A percentile compares a stretch with the other conserved stretches of the same genome.
These are phyloP conservation scores for Hydrotaea cyrtoneurina DNA, from an alignment of 2,888 invertebrate genomes.

Conservation along the genomic window DNA sequence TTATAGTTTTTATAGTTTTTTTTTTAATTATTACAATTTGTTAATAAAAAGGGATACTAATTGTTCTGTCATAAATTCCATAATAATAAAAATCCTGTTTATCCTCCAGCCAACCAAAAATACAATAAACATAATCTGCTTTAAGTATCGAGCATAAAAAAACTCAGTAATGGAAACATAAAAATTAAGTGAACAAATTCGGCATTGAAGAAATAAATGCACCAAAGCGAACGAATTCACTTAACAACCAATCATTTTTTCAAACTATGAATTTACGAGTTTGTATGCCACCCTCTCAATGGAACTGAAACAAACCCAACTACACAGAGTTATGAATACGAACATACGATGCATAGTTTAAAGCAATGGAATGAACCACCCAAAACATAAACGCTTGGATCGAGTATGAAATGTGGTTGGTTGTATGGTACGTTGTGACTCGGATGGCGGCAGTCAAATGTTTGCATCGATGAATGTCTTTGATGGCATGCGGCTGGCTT, in stretches of 20 bases:
- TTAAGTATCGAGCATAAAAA: neutral
- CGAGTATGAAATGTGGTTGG: neutral
- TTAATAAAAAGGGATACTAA: constrained; percentile 58
- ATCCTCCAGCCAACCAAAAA: neutral
- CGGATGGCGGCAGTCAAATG: neutral
- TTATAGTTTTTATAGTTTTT: too few species aligned
- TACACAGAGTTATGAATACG: too few species aligned
- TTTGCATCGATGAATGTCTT: constrained; percentile 5
- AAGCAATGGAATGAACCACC: constrained; percentile 27
- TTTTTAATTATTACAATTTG: constrained; percentile 34
- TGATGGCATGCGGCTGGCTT: neutral
- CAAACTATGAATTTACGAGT: neutral
- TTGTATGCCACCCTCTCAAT: too few species aligned
- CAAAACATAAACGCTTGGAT: constrained; percentile 11
- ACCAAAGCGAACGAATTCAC: neutral
- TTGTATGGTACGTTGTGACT: neutral
- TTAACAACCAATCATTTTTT: neutral
- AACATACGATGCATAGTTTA: neutral
- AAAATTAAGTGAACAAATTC: constrained; percentile 44
- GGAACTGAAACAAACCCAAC: too few species aligned
- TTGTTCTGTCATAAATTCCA: constrained; percentile 63
- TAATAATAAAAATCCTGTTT: constrained; percentile 47
- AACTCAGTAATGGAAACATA: constrained; percentile 14
- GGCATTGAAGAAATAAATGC: neutral
- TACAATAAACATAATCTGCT: neutral